A percentile compares a stretch with the other conserved stretches of the same genome.
phyloP scores from a whole-genome alignment of 2,113 vertebrate genomes.

The Gallinago media region DNA sequence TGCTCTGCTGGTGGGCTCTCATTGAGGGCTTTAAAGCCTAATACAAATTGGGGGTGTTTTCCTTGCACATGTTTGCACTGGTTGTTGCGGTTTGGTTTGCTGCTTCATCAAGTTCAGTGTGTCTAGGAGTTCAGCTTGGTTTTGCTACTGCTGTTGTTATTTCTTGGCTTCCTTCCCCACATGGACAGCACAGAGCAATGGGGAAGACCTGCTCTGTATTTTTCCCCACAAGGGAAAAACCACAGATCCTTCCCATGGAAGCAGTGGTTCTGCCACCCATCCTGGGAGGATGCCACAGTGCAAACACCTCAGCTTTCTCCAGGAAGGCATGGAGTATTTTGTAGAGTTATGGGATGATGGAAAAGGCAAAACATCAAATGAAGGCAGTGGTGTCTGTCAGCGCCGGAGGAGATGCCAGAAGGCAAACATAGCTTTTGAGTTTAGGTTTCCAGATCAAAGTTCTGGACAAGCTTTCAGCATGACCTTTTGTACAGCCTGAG shows the following conservation, averaged over 20 bases:
- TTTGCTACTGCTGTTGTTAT: neutral
- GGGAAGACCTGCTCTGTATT: neutral
- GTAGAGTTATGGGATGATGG: neutral
- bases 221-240: neutral
- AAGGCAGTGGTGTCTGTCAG: neutral
- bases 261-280: neutral
- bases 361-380: neutral
- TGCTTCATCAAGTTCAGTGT: neutral
- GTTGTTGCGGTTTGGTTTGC: neutral
- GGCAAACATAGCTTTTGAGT: neutral
- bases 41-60: accelerated
- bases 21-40: neutral
- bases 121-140: neutral
- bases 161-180: neutral
- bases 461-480: neutral
- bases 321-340: neutral
- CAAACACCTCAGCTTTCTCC: neutral
- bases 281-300: neutral
- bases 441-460: neutral
- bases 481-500: neutral
- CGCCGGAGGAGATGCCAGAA: neutral
- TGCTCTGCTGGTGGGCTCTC: neutral
- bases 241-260: neutral
- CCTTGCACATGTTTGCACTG: neutral
- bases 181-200: neutral